These are phyloP conservation scores for Zoanthus sansibaricus DNA, from an alignment of 92 coral and sea anemone genomes.

Conservation along the genomic window DNA sequence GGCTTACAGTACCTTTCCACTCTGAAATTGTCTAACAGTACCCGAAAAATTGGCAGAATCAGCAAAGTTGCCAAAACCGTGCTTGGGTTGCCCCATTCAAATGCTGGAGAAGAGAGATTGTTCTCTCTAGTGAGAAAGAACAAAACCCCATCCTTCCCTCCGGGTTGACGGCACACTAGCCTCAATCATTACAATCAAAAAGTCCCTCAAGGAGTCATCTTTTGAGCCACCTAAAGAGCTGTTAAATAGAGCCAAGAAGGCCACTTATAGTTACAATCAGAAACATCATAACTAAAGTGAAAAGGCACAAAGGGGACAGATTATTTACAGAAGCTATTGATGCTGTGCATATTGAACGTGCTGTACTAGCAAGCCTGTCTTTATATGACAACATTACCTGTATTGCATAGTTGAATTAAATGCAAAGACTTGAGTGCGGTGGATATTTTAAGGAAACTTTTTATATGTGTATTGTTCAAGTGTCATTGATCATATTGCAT, in stretches of 20 bases:
- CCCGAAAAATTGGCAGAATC: slow-evolving; percentile 48
- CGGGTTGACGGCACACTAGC: slow-evolving; percentile 32
- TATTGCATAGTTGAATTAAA: too few species aligned
- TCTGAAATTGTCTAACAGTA: slow-evolving; percentile 49
- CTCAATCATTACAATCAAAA: background rate
- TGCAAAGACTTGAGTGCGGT: too few species aligned
- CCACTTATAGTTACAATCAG: slow-evolving; percentile 18
- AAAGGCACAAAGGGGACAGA: too few species aligned
- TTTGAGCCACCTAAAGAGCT: slow-evolving; percentile 40
- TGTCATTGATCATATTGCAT: too few species aligned
- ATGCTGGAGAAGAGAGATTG: slow-evolving; percentile 31
- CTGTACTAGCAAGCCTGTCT: too few species aligned
- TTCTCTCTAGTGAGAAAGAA: slow-evolving; percentile 14
- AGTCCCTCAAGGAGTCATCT: slow-evolving; percentile 23
- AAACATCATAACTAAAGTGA: background rate
- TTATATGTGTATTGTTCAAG: too few species aligned
- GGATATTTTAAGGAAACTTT: too few species aligned
- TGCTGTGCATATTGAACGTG: too few species aligned
- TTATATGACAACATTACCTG: too few species aligned
- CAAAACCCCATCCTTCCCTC: slow-evolving; percentile 15
- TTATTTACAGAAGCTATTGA: too few species aligned
- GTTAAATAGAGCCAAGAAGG: slow-evolving; percentile 1
- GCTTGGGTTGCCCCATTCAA: slow-evolving; percentile 10
- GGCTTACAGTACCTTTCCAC: slow-evolving; percentile 42
- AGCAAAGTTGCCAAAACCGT: slow-evolving; percentile 34